A percentile compares a stretch with the other conserved stretches of the same genome.
Conservation (phyloP, 2,888 invertebrate species). For the Molorchus minor region DNA sequence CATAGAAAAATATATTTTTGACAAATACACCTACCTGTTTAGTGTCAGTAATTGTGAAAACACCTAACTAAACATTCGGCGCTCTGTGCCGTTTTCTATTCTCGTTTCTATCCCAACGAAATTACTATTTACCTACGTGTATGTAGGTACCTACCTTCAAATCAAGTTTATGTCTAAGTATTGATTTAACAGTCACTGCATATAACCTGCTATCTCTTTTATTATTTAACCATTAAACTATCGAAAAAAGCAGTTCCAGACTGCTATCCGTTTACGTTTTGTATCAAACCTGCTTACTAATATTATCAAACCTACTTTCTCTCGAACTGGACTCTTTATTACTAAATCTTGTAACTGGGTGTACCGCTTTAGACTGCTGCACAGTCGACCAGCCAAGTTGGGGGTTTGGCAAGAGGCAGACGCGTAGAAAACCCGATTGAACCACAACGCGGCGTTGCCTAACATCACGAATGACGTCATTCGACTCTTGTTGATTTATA, state of each 20-base stretch:
- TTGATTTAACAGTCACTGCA: conserved; percentile 4
- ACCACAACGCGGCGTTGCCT: conserved; percentile 13
- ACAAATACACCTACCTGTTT: no score
- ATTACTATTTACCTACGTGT: background rate
- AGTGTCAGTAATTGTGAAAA: no score
- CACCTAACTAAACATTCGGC: no score
- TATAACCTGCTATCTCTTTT: background rate
- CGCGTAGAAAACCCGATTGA: background rate
- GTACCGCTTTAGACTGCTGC: conserved; percentile 52
- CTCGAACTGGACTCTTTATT: conserved; percentile 57
- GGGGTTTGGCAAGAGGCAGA: conserved; percentile 14
- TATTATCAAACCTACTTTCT: conserved; percentile 54
- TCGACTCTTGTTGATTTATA: conserved; percentile 62
- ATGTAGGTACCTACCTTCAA: background rate
- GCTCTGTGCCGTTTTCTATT: no score
- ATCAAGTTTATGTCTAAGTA: background rate
- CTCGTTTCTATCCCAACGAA: background rate
- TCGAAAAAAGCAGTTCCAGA: conserved; percentile 9
- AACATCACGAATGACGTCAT: conserved; percentile 55
- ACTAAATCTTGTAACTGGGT: conserved; percentile 58
- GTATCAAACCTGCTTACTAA: conserved; percentile 18
- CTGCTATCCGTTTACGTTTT: conserved; percentile 3
- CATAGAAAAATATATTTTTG: no score
- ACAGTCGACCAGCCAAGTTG: conserved; percentile 41
- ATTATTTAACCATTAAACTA: conserved; percentile 9